A percentile compares a stretch with the other conserved stretches of the same genome.
Conservation (phyloP, 2,888 invertebrate genomes). For the Diogma glabrata region DNA sequence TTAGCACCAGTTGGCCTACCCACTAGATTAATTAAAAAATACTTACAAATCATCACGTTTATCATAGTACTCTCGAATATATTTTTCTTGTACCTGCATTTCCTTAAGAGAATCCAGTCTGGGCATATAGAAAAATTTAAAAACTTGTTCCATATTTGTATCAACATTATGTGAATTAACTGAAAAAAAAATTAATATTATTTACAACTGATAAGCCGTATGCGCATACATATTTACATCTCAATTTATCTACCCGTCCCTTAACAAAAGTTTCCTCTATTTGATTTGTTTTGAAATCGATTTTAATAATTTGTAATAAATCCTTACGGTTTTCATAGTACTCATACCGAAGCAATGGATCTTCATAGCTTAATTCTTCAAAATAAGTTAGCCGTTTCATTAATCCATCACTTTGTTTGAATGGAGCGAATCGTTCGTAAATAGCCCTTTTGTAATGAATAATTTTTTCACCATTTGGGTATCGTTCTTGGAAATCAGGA, state of each 20-base stretch:
- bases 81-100: constrained; percentile 42
- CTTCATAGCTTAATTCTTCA: constrained; percentile 25
- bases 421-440: constrained; percentile 67
- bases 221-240: constrained; percentile 39
- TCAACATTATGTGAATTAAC: constrained; percentile 25
- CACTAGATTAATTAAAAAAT: too few species aligned
- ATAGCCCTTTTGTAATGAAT: constrained; percentile 61
- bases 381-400: constrained; percentile 24
- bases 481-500: constrained; percentile 51
- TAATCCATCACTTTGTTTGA: constrained; percentile 53
- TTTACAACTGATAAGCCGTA: not conserved
- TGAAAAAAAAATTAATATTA: constrained; percentile 16
- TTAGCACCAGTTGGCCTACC: too few species aligned
- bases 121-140: constrained; percentile 35
- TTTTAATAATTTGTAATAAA: constrained; percentile 42
- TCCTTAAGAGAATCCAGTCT: constrained; percentile 58
- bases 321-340: constrained; percentile 56
- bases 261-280: constrained; percentile 48
- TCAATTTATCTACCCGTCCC: constrained; percentile 57
- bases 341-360: constrained; percentile 41
- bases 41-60: constrained; percentile 41
- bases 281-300: constrained; percentile 40
- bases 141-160: constrained; percentile 26
- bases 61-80: constrained; percentile 45
- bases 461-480: constrained; percentile 57